Evolutionary conservation across 2,888 invertebrate species (phyloP).

Genomic region (Aelia acuminata): DNA sequence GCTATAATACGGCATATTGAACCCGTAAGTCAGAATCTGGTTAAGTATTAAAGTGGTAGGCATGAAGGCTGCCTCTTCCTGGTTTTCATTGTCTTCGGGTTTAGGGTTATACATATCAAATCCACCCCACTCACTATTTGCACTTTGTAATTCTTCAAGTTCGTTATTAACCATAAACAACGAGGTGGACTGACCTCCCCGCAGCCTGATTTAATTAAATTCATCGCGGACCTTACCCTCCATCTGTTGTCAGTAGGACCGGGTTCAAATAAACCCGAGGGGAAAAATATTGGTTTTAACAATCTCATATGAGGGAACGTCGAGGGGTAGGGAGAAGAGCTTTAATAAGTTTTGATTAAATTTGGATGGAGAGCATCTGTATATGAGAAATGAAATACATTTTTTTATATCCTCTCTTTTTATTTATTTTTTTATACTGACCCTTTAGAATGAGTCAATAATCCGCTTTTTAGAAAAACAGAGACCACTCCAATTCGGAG

Average conservation of each 20-base stretch:
- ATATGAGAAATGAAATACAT: conserved; percentile 50
- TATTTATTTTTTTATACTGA: conserved; percentile 30
- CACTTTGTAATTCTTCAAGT: conserved; percentile 36
- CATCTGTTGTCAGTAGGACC: conserved; percentile 43
- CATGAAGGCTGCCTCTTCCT: conserved; percentile 4
- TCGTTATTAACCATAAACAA: conserved; percentile 34
- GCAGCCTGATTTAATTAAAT: conserved; percentile 55
- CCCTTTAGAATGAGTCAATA: conserved; percentile 48
- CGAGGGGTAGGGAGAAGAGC: conserved; percentile 6
- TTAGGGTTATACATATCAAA: conserved; percentile 2
- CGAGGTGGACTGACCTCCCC: conserved; percentile 30
- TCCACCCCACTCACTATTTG: neutral
- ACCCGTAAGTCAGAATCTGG: conserved; percentile 34
- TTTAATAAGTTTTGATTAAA: conserved; percentile 57
- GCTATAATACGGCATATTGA: conserved; percentile 20
- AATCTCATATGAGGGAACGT: conserved; percentile 50
- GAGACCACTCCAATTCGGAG: conserved; percentile 14
- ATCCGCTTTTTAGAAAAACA: conserved; percentile 38
- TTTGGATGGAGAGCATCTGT: conserved; percentile 50
- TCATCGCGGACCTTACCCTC: conserved; percentile 46
- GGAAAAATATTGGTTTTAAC: conserved; percentile 56
- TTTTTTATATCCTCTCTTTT: conserved; percentile 37
- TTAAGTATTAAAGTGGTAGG: conserved; percentile 26
- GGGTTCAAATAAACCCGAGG: conserved; percentile 53
- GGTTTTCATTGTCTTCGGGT: conserved; percentile 11